Conservation (phyloP, 2,113 vertebrate species). For the Leucosticte australis region DNA sequence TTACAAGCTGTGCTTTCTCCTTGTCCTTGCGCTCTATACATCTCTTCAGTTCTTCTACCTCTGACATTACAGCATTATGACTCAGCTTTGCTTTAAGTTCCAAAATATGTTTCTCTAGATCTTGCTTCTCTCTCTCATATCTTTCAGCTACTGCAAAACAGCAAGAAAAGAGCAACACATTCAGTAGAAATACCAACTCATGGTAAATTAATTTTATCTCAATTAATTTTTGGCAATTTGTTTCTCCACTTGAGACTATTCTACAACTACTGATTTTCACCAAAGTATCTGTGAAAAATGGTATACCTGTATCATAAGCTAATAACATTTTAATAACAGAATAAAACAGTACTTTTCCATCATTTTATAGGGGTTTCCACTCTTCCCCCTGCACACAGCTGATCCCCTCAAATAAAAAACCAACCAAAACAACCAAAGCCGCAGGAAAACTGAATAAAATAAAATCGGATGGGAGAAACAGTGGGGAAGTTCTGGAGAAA, state of each 20-base stretch:
- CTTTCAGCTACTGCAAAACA: conserved; percentile 62
- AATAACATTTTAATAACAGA: neutral
- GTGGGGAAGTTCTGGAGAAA: neutral
- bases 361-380: neutral
- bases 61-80: conserved; percentile 71
- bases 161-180: neutral
- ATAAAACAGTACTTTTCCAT: neutral
- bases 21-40: conserved; percentile 83
- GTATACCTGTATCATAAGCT: neutral
- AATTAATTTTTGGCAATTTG: neutral
- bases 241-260: neutral
- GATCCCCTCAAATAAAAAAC: neutral
- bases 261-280: neutral
- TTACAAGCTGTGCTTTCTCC: conserved; percentile 80
- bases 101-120: conserved; percentile 82
- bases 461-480: neutral
- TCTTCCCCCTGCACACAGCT: neutral
- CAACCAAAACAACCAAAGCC: neutral
- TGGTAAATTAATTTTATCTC: neutral
- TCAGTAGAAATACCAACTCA: neutral
- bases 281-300: neutral
- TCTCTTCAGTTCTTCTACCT: conserved; percentile 84
- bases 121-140: conserved; percentile 72
- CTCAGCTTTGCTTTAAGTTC: conserved; percentile 80
- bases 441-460: neutral